Evolutionary conservation across 2,888 invertebrate genomes (phyloP), one percentile per base, ranked within the genome.

Genomic region (Drosophila paranaensis): DNA sequence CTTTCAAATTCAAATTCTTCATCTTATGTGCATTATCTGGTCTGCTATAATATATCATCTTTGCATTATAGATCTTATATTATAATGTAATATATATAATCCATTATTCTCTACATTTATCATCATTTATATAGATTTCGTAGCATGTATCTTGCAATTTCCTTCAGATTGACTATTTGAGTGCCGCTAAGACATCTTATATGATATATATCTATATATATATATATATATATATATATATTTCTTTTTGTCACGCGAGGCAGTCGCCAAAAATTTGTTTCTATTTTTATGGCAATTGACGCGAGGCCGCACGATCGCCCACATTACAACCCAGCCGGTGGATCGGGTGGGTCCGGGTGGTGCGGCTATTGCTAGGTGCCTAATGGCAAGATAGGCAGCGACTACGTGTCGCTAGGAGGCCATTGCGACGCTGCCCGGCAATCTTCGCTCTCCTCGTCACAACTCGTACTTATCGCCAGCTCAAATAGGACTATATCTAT

Each of bases 241-340:
- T 46, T 3, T 48, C 4, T 53, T 56, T 35, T 40, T 64, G 66
- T 63, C 61, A 66, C 55, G 61, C 57, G 65, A 37, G 55, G 63
- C 73, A 72, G 55, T 69, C 80, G 74, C 77, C 53, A 77, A 82
- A 72, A 74, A 50, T 50, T 33, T 55, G 57, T 65, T 74, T 84
- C 89, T 84, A 84, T 88, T 88, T 88, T 69, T 81, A 72, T 76
- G 71, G 54, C 81, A 88, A 88, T 88, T 84, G 76, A 71, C 66
- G 70, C 76, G 87, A 84, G 87, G 83, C 73, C 81, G 57, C 77
- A 57, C 73, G 66, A 66, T 74, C 81, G 86, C 71, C 79, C 73
- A 82, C 81, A 70, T 75, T 74, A 73, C 82, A 71, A 71, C 61
- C 33, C 42, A 25, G 37, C 39, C 25, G 1, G n/a, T 8, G 25